Evolutionary conservation across 2,888 invertebrate species (phyloP), one percentile per base, ranked within the genome.

Genomic region (Hedya salicella): DNA sequence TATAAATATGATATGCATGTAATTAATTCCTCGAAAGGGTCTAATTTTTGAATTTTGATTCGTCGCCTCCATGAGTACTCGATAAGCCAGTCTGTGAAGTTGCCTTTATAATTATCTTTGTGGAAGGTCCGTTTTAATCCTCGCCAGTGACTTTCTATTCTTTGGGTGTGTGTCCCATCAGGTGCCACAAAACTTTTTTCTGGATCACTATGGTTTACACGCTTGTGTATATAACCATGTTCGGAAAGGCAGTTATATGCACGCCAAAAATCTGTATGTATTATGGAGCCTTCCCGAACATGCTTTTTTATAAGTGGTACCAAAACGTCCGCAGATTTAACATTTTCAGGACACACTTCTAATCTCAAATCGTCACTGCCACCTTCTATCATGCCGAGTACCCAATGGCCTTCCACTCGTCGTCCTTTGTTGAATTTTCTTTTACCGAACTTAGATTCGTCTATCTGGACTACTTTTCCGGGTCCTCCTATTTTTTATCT

Each of bases 271-370:
- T 73, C 72, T 3, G 71, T 72, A n/a, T 71, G 68, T 3, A 73
- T 72, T 1, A 39, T 69, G n/a, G 70, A 53, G 40, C 70, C 71
- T 25, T 62, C 62, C 14, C n/a, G 14, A 14, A 73, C 71, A 68
- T 71, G 71, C 36, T 75, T 72, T 57, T 62, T 68, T n/a, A 73
- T 72, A 0, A 73, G 30, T 9, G 69, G 65, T 46, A 72, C 60
- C 57, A 73, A 49, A 9, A 59, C 32, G 2, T 56, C 72, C 4
- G 68, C 65, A 17, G 59, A 67, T 13, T 63, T 25, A 2, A 25
- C 39, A 57, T 72, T 69, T 8, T 68, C 64, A 8, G 66, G 68
- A 46, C 70, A 71, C 50, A 71, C 67, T 46, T 72, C 70, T 14
- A 71, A 6, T 4, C 68, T 32, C 11, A 72, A 40, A 17, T 71